Evolutionary conservation across 2,113 vertebrate species (phyloP).

Genomic region (Chaetorhynchus papuensis): DNA sequence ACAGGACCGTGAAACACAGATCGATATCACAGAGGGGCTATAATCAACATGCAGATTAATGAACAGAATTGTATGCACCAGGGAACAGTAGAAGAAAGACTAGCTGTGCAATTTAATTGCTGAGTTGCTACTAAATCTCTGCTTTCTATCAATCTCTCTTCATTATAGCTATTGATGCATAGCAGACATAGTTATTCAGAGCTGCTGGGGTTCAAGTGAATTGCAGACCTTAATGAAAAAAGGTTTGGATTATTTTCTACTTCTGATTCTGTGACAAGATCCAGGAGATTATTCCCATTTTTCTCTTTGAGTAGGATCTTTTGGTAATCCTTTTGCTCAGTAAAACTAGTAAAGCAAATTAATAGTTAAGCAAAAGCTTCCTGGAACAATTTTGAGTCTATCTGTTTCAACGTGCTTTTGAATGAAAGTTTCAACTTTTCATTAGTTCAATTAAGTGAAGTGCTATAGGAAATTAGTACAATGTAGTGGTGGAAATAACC

Average conservation of each 20-base stretch:
- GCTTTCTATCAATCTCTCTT: constrained; percentile 71
- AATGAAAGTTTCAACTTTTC: constrained; percentile 37
- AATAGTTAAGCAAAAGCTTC: constrained; percentile 46
- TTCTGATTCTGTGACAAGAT: constrained; percentile 5
- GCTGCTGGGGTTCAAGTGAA: constrained; percentile 39
- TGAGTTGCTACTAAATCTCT: constrained; percentile 71
- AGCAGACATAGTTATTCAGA: constrained; percentile 67
- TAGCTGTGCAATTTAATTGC: constrained; percentile 78
- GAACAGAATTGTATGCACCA: constrained; percentile 59
- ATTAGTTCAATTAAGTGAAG: constrained; percentile 48
- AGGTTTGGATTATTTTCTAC: constrained; percentile 31
- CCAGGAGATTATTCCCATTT: constrained; percentile 25
- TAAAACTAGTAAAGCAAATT: constrained; percentile 36
- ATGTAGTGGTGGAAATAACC: constrained; percentile 11
- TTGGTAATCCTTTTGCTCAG: constrained; percentile 25
- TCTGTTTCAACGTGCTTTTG: constrained; percentile 18
- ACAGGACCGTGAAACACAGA: constrained; percentile 57
- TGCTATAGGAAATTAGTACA: constrained; percentile 27
- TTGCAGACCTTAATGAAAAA: constrained; percentile 19
- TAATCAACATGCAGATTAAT: constrained; percentile 81
- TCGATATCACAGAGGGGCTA: constrained; percentile 65
- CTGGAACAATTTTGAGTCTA: constrained; percentile 9
- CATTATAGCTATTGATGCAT: constrained; percentile 69
- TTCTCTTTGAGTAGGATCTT: constrained; percentile 15
- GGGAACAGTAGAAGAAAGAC: constrained; percentile 74